Conservation (phyloP, 2,888 invertebrate species). For the Eudemis profundana region DNA sequence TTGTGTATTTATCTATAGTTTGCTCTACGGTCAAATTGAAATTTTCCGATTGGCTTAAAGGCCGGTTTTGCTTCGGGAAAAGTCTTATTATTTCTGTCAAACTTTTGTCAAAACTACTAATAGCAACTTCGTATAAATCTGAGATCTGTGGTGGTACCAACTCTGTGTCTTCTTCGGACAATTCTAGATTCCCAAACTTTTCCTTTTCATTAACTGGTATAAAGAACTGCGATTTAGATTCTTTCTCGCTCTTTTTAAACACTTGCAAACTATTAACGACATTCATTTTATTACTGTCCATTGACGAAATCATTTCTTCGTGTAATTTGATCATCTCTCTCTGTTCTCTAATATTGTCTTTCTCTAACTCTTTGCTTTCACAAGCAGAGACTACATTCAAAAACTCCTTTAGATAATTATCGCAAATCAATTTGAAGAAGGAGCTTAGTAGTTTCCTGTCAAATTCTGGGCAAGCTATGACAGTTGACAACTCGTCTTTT, state of each 20-base stretch:
- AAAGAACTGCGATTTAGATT: conserved; percentile 81
- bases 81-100: conserved; percentile 70
- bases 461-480: conserved; percentile 79
- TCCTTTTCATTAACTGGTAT: conserved; percentile 76
- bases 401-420: conserved; percentile 76
- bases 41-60: conserved; percentile 80
- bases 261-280: conserved; percentile 74
- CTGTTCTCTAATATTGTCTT: conserved; percentile 64
- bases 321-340: conserved; percentile 59
- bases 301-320: conserved; percentile 71
- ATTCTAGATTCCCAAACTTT: conserved; percentile 72
- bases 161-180: conserved; percentile 73
- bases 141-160: conserved; percentile 70
- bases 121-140: conserved; percentile 65
- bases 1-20: conserved; percentile 78
- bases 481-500: conserved; percentile 71
- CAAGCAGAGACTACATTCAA: conserved; percentile 63
- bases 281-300: conserved; percentile 77
- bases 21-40: conserved; percentile 74
- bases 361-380: conserved; percentile 72
- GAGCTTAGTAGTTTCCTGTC: conserved; percentile 80
- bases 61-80: conserved; percentile 79
- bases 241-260: conserved; percentile 76
- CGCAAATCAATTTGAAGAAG: conserved; percentile 80
- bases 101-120: conserved; percentile 69